Percentiles rank a stretch among this genome's conserved stretches.
phyloP scores from a whole-genome alignment of 2,888 invertebrate genomes.

The Eupithecia abbreviata region DNA sequence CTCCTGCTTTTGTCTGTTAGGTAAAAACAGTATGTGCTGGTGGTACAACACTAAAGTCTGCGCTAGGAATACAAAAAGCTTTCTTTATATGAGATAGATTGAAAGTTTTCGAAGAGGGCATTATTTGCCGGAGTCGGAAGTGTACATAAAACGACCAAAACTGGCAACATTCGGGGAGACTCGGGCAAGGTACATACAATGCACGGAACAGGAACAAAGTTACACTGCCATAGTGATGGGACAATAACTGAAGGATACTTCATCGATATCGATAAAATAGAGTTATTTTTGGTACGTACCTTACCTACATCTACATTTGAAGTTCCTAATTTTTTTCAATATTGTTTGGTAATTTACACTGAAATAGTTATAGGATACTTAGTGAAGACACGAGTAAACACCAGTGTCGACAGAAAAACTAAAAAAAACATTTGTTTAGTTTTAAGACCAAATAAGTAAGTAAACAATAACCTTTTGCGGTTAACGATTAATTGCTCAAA shows the following conservation, averaged over 20 bases:
- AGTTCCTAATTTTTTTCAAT: background rate
- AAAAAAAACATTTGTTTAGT: no score
- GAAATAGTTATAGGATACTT: background rate
- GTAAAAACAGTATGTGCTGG: no score
- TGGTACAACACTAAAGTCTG: no score
- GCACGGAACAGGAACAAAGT: slow-evolving; percentile 23
- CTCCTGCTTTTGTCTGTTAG: no score
- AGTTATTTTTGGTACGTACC: background rate
- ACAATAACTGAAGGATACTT: background rate
- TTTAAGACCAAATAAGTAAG: background rate
- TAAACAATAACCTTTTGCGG: background rate
- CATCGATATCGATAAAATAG: slow-evolving; percentile 21
- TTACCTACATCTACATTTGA: background rate
- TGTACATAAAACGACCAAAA: background rate
- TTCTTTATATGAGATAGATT: background rate
- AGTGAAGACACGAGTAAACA: background rate
- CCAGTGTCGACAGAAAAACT: background rate
- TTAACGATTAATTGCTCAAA: background rate
- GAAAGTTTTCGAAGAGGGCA: background rate
- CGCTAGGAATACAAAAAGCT: background rate
- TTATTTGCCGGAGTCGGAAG: background rate
- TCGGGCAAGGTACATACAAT: slow-evolving; percentile 37
- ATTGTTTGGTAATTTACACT: background rate
- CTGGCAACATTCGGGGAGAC: background rate
- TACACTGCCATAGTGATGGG: slow-evolving; percentile 29